These are phyloP conservation scores for Champsocephalus gunnari DNA, from an alignment of 2,797 vertebrate species.

Conservation along the genomic window DNA sequence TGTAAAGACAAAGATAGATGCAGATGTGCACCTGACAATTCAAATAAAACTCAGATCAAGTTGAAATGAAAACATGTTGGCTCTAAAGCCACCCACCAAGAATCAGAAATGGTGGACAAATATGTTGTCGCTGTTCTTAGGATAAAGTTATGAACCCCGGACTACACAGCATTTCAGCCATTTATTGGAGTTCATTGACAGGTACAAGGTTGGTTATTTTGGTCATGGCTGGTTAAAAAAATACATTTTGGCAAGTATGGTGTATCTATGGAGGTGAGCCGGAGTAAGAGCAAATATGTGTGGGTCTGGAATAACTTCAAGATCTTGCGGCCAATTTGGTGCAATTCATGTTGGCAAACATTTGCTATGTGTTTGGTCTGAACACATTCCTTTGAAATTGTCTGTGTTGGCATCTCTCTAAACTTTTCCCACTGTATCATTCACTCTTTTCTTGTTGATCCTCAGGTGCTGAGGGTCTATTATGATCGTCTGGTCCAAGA, in stretches of 20 bases:
- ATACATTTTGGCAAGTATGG: not conserved
- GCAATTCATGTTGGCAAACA: no score
- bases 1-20: no score
- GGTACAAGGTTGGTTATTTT: no score
- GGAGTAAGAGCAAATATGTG: not conserved
- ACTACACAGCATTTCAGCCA: no score
- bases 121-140: no score
- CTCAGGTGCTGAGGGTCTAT: slow-evolving; percentile 92
- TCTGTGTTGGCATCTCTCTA: not conserved
- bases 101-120: no score
- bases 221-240: not conserved
- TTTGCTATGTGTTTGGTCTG: no score
- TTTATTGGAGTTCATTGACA: no score
- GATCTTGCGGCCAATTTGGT: not conserved
- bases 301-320: not conserved
- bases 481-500: slow-evolving; percentile 92
- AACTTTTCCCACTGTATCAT: not conserved
- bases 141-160: no score
- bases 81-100: no score
- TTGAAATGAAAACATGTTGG: no score
- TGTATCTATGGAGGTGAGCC: not conserved
- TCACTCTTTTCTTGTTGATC: slow-evolving; percentile 10
- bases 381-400: not conserved
- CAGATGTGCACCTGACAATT: no score
- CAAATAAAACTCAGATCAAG: not conserved